phyloP scores from a whole-genome alignment of 2,113 vertebrate genomes.

The Pithys albifrons region DNA sequence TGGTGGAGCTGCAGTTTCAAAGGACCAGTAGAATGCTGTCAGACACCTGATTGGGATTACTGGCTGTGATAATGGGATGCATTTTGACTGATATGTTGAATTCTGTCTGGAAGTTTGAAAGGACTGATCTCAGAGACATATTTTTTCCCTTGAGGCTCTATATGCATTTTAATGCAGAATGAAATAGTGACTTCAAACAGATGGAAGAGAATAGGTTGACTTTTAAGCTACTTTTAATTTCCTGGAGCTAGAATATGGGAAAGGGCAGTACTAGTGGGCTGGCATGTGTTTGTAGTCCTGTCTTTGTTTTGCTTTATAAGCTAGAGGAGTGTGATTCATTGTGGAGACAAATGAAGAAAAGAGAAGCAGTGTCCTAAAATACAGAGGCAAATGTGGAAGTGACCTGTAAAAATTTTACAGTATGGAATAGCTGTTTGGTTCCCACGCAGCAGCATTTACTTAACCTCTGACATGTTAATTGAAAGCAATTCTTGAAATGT shows the following conservation, averaged over 20 bases:
- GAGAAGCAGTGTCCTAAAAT: not conserved
- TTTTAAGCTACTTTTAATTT: conserved; percentile 14
- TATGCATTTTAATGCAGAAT: not conserved
- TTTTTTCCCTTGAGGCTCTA: not conserved
- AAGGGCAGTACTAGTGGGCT: not conserved
- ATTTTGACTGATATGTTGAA: not conserved
- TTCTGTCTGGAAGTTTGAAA: not conserved
- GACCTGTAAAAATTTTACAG: not conserved
- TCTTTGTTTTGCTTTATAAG: not conserved
- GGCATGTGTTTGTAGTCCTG: not conserved
- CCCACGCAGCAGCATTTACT: not conserved
- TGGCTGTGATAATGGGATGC: not conserved
- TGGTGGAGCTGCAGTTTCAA: not conserved
- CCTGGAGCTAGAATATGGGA: not conserved
- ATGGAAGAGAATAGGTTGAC: not conserved
- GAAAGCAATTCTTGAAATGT: conserved; percentile 10
- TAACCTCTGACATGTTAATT: conserved; percentile 11
- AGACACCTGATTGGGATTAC: not conserved
- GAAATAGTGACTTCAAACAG: not conserved
- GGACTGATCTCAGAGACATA: not conserved
- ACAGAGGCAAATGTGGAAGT: not conserved
- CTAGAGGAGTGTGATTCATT: not conserved
- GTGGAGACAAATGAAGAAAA: conserved; percentile 7
- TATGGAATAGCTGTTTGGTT: not conserved
- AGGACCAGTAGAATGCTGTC: not conserved